Evolutionary conservation across 2,113 vertebrate genomes (phyloP).

Genomic region (Petrocephalus microphthalmus): DNA sequence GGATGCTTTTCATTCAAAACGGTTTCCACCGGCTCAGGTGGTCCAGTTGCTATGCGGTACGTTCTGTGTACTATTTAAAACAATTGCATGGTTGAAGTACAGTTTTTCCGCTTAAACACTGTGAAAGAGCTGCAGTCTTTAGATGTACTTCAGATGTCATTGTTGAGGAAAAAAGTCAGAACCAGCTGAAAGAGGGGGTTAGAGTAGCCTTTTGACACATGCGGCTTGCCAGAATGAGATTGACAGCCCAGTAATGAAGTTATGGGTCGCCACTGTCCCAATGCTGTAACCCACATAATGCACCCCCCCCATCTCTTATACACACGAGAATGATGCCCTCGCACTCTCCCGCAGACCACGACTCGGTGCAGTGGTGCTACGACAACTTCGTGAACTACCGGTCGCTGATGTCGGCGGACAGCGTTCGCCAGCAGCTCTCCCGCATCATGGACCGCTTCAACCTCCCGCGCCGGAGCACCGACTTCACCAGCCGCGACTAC

Average conservation of each 20-base stretch:
- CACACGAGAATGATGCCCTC: not conserved
- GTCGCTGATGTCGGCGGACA: slow-evolving; percentile 98
- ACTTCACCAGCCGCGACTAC: slow-evolving; percentile 98
- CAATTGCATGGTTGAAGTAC: not conserved
- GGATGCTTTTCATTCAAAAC: no score
- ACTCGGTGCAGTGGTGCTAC: slow-evolving; percentile 98
- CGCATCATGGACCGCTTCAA: slow-evolving; percentile 99
- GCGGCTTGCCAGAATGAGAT: not conserved
- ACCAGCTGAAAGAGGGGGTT: not conserved
- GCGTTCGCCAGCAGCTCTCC: slow-evolving; percentile 96
- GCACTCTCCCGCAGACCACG: slow-evolving; percentile 76
- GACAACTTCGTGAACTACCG: slow-evolving; percentile 99
- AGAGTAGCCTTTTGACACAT: not conserved
- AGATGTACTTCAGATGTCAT: not conserved
- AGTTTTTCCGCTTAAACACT: not conserved
- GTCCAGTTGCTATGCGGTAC: no score
- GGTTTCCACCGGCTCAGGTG: no score
- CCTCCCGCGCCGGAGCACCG: slow-evolving; percentile 93
- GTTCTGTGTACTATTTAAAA: not conserved
- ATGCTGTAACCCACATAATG: not conserved
- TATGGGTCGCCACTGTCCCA: not conserved
- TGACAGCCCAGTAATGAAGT: not conserved
- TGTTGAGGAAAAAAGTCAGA: not conserved
- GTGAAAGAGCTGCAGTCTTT: not conserved
- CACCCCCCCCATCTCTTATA: no score